Evolutionary conservation across 1,140 invertebrate species (phyloP).

Genomic region (Pogonomyrmex barbatus): DNA sequence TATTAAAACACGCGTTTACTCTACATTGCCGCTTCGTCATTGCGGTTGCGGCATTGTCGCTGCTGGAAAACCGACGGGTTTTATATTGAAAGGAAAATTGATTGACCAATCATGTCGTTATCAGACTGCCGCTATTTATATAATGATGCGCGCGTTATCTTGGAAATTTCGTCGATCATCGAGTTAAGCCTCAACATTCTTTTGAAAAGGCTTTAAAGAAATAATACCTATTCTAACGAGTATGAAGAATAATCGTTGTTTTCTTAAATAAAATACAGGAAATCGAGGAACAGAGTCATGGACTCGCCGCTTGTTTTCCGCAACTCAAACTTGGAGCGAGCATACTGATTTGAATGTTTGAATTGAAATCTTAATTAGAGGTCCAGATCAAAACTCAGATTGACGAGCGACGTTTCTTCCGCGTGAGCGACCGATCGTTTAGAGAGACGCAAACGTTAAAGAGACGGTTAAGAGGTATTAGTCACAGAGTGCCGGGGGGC

Average conservation of each 20-base stretch:
- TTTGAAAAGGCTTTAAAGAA: background rate
- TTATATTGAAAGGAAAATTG: background rate
- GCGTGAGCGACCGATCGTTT: background rate
- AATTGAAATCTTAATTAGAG: background rate
- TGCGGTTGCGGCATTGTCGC: background rate
- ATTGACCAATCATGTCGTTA: conserved; percentile 1
- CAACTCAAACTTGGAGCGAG: no score
- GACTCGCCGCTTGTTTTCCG: no score
- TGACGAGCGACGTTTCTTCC: background rate
- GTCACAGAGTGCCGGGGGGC: background rate
- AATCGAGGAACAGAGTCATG: no score
- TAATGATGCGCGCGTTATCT: background rate
- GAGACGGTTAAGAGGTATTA: background rate
- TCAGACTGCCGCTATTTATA: background rate
- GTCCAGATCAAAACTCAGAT: no score
- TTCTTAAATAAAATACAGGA: background rate
- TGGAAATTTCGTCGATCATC: background rate
- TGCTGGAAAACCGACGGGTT: background rate
- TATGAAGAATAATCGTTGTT: background rate
- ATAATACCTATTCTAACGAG: background rate
- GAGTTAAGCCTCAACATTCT: background rate
- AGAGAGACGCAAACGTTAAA: background rate
- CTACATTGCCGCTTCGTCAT: background rate
- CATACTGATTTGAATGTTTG: no score
- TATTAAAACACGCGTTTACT: conserved; percentile 38